A percentile compares a stretch with the other conserved stretches of the same genome.
These are phyloP conservation scores for Habroteleia sp. DNA, from an alignment of 2,888 invertebrate species.

Conservation along the genomic window DNA sequence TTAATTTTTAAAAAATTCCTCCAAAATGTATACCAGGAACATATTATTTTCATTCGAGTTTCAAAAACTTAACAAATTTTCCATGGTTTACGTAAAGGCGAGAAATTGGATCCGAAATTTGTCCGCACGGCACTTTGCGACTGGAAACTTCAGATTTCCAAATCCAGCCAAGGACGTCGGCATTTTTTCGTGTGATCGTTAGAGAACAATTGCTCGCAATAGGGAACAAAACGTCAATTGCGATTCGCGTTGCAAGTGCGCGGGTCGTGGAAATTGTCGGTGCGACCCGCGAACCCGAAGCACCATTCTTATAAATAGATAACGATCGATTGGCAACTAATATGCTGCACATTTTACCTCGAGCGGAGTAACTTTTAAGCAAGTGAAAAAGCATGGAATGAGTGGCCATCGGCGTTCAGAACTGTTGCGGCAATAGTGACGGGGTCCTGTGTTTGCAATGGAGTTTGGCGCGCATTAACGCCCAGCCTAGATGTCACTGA, in stretches of 20 bases:
- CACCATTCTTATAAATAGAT: constrained; percentile 23
- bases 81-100: no score
- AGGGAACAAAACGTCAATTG: constrained; percentile 11
- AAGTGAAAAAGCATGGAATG: not conserved
- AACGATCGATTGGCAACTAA: constrained; percentile 26
- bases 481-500: not conserved
- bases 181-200: not conserved
- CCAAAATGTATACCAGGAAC: no score
- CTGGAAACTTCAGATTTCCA: not conserved
- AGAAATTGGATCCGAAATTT: not conserved
- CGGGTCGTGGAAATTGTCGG: constrained; percentile 6
- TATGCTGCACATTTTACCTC: constrained; percentile 39
- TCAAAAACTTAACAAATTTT: no score
- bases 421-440: not conserved
- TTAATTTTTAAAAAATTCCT: no score
- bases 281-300: not conserved
- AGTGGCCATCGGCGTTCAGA: constrained; percentile 1
- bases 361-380: constrained; percentile 18
- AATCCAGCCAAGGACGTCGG: constrained; percentile 1
- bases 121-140: no score
- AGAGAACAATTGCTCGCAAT: not conserved
- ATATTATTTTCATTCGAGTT: no score
- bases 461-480: not conserved
- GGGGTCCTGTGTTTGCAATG: no score
- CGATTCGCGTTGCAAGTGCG: not conserved